Percentiles rank a stretch among this genome's conserved stretches.
phyloP scores from a whole-genome alignment of 2,888 invertebrate species.

The Eilema depressum region DNA sequence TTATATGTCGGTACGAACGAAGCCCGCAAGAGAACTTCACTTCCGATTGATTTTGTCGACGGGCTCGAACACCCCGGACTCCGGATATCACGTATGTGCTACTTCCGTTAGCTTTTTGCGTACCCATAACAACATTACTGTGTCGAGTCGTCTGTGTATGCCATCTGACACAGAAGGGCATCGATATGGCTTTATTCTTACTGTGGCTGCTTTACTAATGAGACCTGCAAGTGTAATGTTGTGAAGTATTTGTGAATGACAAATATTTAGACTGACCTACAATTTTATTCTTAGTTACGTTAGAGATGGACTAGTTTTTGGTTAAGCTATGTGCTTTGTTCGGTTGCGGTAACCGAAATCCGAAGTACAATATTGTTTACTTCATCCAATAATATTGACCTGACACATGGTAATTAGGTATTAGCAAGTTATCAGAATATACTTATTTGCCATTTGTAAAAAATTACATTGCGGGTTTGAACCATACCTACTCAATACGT shows the following conservation, averaged over 20 bases:
- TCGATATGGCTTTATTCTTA: constrained; percentile 34
- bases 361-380: no score
- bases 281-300: no score
- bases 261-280: background rate
- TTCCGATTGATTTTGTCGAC: constrained; percentile 69
- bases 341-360: no score
- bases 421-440: no score
- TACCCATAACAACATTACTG: constrained; percentile 43
- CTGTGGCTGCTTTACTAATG: constrained; percentile 2
- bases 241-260: background rate
- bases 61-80: constrained; percentile 52
- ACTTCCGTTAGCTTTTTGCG: constrained; percentile 70
- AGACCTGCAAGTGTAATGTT: background rate
- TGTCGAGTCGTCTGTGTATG: constrained; percentile 31
- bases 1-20: constrained; percentile 36
- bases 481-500: no score
- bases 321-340: no score
- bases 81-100: constrained; percentile 77
- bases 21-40: constrained; percentile 54
- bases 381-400: no score
- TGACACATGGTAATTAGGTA: no score
- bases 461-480: no score
- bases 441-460: no score
- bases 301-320: no score
- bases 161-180: constrained; percentile 22